phyloP scores from a whole-genome alignment of 2,797 vertebrate species.

The Micromesistius poutassou region DNA sequence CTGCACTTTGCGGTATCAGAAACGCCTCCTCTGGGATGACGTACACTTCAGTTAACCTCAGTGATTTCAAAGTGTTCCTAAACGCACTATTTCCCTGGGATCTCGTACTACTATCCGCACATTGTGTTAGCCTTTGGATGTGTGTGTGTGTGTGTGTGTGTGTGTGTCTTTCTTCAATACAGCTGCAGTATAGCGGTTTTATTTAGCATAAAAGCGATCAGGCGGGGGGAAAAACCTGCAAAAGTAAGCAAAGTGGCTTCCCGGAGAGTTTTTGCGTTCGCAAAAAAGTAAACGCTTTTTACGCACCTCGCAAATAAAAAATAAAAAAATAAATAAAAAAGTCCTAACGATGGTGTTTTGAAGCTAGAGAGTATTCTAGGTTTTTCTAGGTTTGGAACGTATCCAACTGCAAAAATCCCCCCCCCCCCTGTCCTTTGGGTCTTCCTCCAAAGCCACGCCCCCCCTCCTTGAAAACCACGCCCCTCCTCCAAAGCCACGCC shows the following conservation, averaged over 20 bases:
- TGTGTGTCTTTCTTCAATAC: neutral
- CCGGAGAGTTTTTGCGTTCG: too few species aligned
- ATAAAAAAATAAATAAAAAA: too few species aligned
- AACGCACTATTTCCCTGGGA: neutral
- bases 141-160: neutral
- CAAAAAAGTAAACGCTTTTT: neutral
- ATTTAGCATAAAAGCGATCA: neutral
- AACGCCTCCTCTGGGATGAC: neutral
- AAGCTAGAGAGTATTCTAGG: too few species aligned
- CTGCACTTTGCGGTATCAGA: too few species aligned
- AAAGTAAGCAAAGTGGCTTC: neutral
- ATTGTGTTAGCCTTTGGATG: neutral
- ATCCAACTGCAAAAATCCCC: too few species aligned
- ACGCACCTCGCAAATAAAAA: neutral
- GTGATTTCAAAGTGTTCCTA: neutral
- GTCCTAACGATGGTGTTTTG: neutral
- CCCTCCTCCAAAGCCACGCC: too few species aligned
- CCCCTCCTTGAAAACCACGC: too few species aligned
- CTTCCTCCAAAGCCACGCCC: too few species aligned
- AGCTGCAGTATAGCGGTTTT: neutral
- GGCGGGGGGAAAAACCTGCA: neutral
- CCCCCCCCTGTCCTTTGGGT: too few species aligned
- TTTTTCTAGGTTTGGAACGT: too few species aligned
- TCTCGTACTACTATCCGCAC: neutral
- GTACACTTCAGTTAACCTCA: neutral